Percentiles rank a stretch among this genome's conserved stretches.
These are phyloP conservation scores for Pimpla rufipes DNA, from an alignment of 2,888 invertebrate genomes.

Conservation along the genomic window DNA sequence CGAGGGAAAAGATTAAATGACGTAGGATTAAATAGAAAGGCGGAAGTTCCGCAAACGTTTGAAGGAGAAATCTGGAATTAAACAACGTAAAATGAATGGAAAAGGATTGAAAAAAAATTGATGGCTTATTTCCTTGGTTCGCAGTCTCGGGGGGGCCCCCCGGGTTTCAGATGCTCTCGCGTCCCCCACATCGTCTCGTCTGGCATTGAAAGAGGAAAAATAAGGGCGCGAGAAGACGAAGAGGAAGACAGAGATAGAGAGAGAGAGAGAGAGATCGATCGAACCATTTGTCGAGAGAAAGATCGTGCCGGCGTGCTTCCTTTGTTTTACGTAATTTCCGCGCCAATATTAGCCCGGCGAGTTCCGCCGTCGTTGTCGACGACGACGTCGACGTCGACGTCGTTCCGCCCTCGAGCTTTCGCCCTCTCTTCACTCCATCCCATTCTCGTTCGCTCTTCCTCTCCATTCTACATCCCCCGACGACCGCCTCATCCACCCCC, in stretches of 20 bases:
- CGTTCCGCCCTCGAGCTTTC: slow-evolving; percentile 72
- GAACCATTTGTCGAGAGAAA: slow-evolving; percentile 69
- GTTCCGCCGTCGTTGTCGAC: slow-evolving; percentile 76
- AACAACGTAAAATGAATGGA: neutral
- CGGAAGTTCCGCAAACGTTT: neutral
- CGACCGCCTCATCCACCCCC: slow-evolving; percentile 65
- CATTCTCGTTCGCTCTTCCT: slow-evolving; percentile 60
- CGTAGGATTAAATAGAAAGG: too few species aligned
- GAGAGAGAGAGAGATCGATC: slow-evolving; percentile 46
- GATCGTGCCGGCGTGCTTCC: slow-evolving; percentile 80
- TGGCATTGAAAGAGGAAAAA: slow-evolving; percentile 8
- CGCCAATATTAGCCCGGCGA: slow-evolving; percentile 83
- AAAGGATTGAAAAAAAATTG: neutral
- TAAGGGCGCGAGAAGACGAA: slow-evolving; percentile 22
- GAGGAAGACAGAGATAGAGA: slow-evolving; percentile 12
- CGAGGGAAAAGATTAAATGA: too few species aligned
- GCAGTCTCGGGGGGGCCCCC: neutral
- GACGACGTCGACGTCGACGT: slow-evolving; percentile 69
- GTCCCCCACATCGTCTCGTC: neutral
- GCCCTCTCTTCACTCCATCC: slow-evolving; percentile 63
- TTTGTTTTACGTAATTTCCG: slow-evolving; percentile 84
- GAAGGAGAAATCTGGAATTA: neutral
- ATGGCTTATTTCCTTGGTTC: neutral
- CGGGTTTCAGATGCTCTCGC: neutral
- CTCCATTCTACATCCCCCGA: slow-evolving; percentile 46